A percentile compares a stretch with the other conserved stretches of the same genome.
phyloP scores from a whole-genome alignment of 2,113 vertebrate species.

The Stercorarius parasiticus region DNA sequence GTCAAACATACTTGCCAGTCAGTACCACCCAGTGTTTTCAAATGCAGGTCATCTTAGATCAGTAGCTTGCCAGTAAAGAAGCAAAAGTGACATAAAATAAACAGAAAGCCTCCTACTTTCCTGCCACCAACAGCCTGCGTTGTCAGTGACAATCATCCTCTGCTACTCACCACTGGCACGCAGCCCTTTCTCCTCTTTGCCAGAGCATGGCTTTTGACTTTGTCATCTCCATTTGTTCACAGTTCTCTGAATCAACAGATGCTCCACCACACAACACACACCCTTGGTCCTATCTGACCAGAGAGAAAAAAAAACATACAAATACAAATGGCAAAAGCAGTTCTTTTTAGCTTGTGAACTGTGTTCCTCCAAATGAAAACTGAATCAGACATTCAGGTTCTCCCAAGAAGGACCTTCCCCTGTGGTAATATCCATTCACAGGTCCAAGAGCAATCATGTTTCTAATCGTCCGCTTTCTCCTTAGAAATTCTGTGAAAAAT shows the following conservation, averaged over 20 bases:
- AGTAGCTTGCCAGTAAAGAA: not conserved
- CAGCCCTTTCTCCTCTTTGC: not conserved
- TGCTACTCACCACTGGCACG: not conserved
- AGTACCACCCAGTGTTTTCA: not conserved
- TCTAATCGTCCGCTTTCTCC: not conserved
- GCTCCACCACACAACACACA: not conserved
- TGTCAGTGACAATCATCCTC: not conserved
- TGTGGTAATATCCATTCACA: not conserved
- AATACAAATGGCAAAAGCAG: not conserved
- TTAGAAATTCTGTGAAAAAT: not conserved
- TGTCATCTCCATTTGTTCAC: not conserved
- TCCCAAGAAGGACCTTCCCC: not conserved
- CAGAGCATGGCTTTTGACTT: not conserved
- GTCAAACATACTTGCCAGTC: slow-evolving; percentile 4
- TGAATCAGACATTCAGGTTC: not conserved
- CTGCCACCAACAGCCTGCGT: not conserved
- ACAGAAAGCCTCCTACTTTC: not conserved
- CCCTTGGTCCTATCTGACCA: not conserved
- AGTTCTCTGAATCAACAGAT: slow-evolving; percentile 12
- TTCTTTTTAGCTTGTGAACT: not conserved
- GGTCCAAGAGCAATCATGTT: not conserved
- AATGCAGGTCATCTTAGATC: slow-evolving; percentile 10
- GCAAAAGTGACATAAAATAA: not conserved
- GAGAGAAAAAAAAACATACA: not conserved
- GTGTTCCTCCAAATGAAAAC: not conserved